Conservation (phyloP, 2,797 vertebrate species). For the Danio kyathit region DNA sequence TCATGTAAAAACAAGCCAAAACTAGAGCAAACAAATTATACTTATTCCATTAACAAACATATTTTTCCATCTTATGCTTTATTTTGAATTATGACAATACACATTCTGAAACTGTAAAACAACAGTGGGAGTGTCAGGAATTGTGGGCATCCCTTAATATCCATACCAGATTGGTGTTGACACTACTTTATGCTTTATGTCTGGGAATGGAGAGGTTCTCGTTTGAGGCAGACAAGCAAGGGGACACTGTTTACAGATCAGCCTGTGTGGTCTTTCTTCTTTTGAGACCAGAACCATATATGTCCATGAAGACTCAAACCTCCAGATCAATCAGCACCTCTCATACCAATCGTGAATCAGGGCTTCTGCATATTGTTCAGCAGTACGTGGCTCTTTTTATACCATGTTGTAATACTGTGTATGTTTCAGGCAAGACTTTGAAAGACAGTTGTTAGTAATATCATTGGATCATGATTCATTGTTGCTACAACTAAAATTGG, state of each 20-base stretch:
- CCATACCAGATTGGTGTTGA: not conserved
- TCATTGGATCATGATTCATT: not conserved
- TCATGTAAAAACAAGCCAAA: not conserved
- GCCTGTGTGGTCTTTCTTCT: slow-evolving; percentile 60
- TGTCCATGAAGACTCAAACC: slow-evolving; percentile 55
- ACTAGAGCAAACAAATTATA: slow-evolving; percentile 2
- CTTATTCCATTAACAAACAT: not conserved
- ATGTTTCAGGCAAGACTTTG: slow-evolving; percentile 10
- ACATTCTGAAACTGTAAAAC: not conserved
- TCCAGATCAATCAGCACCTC: slow-evolving; percentile 52
- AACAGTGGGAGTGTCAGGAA: not conserved
- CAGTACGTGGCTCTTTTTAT: not conserved
- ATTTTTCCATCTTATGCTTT: not conserved
- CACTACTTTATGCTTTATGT: not conserved
- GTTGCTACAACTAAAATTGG: not conserved
- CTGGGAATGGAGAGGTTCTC: slow-evolving; percentile 37
- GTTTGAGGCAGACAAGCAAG: slow-evolving; percentile 31
- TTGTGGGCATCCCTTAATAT: slow-evolving; percentile 13
- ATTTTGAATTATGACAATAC: not conserved
- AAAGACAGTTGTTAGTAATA: not conserved
- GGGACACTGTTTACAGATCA: slow-evolving; percentile 56
- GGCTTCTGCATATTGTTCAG: not conserved
- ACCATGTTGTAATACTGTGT: not conserved
- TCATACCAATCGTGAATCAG: not conserved
- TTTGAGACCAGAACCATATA: slow-evolving; percentile 61